These are phyloP conservation scores for Tringa solitaria DNA, from an alignment of 2,113 vertebrate species.

Conservation along the genomic window DNA sequence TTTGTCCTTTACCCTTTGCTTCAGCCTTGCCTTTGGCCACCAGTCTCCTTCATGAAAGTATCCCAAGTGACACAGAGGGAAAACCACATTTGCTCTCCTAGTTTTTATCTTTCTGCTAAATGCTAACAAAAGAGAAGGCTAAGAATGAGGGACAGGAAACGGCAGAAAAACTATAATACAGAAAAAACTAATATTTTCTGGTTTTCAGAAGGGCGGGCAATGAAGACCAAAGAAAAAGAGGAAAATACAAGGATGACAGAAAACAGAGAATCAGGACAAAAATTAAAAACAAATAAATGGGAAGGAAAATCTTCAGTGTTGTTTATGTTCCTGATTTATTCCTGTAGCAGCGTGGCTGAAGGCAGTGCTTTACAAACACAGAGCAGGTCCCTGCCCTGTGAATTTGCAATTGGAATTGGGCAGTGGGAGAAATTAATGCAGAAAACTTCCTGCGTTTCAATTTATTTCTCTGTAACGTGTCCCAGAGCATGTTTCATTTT, in stretches of 20 bases:
- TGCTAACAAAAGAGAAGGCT: not conserved
- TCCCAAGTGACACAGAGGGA: rapidly evolving
- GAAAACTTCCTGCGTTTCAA: not conserved
- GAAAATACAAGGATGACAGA: not conserved
- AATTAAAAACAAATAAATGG: not conserved
- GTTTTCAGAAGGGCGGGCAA: not conserved
- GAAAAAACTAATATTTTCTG: not conserved
- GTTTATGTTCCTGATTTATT: not conserved
- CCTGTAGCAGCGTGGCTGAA: not conserved
- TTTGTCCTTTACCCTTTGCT: not conserved
- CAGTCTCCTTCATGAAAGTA: not conserved
- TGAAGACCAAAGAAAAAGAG: not conserved
- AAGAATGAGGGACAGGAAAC: not conserved
- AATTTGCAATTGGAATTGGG: not conserved
- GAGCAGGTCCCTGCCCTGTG: not conserved
- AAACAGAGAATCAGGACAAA: not conserved
- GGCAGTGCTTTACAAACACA: not conserved
- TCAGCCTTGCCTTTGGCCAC: not conserved
- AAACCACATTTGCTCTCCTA: not conserved
- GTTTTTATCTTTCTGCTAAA: not conserved
- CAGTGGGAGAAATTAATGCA: not conserved
- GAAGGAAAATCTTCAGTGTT: not conserved
- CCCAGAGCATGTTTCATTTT: not conserved
- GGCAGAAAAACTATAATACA: not conserved
- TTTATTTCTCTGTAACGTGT: not conserved